Percentiles rank a stretch among this genome's conserved stretches.
Evolutionary conservation across 2,113 vertebrate genomes (phyloP).

Genomic region (Gila orcuttii): DNA sequence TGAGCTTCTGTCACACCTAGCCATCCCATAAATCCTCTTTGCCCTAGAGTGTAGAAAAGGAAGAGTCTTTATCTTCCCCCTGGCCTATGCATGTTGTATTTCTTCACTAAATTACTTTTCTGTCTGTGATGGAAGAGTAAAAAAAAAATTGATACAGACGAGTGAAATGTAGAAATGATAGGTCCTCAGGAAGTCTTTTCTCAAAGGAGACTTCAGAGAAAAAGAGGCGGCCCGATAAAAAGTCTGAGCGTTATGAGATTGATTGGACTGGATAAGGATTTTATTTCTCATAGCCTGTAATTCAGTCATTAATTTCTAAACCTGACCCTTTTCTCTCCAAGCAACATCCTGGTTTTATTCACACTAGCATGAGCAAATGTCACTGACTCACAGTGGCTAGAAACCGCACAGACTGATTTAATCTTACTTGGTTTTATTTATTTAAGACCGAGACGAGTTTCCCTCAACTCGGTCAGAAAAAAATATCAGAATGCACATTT

Average conservation of each 20-base stretch:
- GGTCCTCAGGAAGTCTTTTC: slow-evolving; percentile 28
- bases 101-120: slow-evolving; percentile 58
- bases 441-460: neutral
- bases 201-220: slow-evolving; percentile 28
- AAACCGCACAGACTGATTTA: neutral
- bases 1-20: slow-evolving; percentile 52
- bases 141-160: slow-evolving; percentile 36
- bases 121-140: slow-evolving; percentile 37
- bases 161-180: slow-evolving; percentile 53
- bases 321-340: slow-evolving; percentile 8
- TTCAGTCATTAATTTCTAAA: slow-evolving; percentile 40
- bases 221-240: slow-evolving; percentile 25
- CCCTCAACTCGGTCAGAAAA: neutral
- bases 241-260: slow-evolving; percentile 40
- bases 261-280: slow-evolving; percentile 33
- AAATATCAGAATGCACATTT: neutral
- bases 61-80: slow-evolving; percentile 49
- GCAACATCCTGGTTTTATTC: neutral
- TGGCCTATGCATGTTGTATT: slow-evolving; percentile 32
- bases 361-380: slow-evolving; percentile 16
- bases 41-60: slow-evolving; percentile 50
- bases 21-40: slow-evolving; percentile 54
- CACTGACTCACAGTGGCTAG: slow-evolving; percentile 4
- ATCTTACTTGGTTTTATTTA: neutral
- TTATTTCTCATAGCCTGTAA: slow-evolving; percentile 39